A percentile compares a stretch with the other conserved stretches of the same genome.
Conservation (phyloP, 92 coral and sea anemone genomes). For the Muricea muricata region DNA sequence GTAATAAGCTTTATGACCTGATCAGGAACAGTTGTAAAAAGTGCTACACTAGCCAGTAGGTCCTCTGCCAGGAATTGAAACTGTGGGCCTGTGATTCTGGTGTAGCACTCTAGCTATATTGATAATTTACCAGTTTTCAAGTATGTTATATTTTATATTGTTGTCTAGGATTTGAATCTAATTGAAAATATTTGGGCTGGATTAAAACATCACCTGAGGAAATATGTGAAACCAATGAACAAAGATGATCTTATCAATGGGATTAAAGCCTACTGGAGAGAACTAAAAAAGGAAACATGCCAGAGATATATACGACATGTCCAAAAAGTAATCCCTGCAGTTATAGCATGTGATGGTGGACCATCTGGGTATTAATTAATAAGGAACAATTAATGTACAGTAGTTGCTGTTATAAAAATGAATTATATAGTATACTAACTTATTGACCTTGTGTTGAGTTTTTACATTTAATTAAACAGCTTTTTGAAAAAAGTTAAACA, state of each 20-base stretch:
- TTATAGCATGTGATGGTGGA: slow-evolving; percentile 44
- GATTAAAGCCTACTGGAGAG: slow-evolving; percentile 52
- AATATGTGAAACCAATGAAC: slow-evolving; percentile 45
- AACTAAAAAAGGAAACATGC: slow-evolving; percentile 49
- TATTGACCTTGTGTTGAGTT: too few species aligned
- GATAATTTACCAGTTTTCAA: background rate
- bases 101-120: background rate
- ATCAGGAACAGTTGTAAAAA: too few species aligned
- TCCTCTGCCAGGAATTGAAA: too few species aligned
- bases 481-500: too few species aligned
- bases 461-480: too few species aligned
- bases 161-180: slow-evolving; percentile 36
- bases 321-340: slow-evolving; percentile 50
- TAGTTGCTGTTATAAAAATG: too few species aligned
- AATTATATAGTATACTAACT: too few species aligned
- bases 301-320: slow-evolving; percentile 42
- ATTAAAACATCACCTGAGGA: slow-evolving; percentile 52
- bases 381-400: too few species aligned
- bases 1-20: too few species aligned
- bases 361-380: slow-evolving; percentile 44
- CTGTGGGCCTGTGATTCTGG: too few species aligned
- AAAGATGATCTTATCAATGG: slow-evolving; percentile 58
- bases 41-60: too few species aligned
- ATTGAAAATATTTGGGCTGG: slow-evolving; percentile 51
- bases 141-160: background rate